Conservation (phyloP, 1,140 invertebrate genomes). For the Araneus ventricosus region DNA sequence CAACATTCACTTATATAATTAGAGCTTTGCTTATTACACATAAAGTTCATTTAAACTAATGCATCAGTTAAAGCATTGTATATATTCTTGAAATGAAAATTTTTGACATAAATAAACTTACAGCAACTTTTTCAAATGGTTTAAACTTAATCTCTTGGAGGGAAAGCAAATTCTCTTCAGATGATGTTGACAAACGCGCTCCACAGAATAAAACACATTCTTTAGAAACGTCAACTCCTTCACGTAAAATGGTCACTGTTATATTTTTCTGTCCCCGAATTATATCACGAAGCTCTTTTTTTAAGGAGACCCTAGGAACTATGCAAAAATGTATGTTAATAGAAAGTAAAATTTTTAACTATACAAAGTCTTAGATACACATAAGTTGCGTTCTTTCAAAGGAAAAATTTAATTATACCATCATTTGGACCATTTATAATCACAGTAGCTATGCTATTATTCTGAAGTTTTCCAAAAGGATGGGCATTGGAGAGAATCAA, state of each 20-base stretch:
- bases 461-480: conserved; percentile 76
- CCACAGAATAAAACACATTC: conserved; percentile 44
- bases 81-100: neutral
- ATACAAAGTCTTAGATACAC: too few species aligned
- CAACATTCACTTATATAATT: too few species aligned
- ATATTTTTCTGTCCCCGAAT: conserved; percentile 74
- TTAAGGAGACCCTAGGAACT: conserved; percentile 42
- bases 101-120: conserved; percentile 21
- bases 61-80: too few species aligned
- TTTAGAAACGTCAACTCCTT: conserved; percentile 74
- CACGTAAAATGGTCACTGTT: conserved; percentile 73
- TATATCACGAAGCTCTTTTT: neutral
- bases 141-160: conserved; percentile 41
- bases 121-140: neutral
- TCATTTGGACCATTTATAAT: conserved; percentile 80
- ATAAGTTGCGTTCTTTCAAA: too few species aligned
- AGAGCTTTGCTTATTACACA: too few species aligned
- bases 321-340: neutral
- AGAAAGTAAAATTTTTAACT: too few species aligned
- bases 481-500: conserved; percentile 79
- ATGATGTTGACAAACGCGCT: neutral
- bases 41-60: too few species aligned
- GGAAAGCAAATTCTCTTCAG: conserved; percentile 16
- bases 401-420: conserved; percentile 66
- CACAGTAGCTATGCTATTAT: conserved; percentile 78